These are phyloP conservation scores for Pseudoatta argentina DNA, from an alignment of 1,140 invertebrate species.

Conservation along the genomic window DNA sequence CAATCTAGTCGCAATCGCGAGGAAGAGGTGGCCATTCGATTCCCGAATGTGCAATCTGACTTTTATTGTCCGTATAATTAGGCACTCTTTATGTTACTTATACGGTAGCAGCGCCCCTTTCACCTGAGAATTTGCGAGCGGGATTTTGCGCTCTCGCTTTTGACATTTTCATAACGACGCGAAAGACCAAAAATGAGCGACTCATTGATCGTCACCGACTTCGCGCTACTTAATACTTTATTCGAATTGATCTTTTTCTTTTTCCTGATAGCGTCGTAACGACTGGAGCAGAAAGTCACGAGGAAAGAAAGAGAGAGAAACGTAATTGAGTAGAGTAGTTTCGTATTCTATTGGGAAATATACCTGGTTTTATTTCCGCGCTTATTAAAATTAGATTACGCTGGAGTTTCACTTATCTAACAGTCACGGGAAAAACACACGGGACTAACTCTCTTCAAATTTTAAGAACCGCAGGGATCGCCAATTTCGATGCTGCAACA, in stretches of 20 bases:
- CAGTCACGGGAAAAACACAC: background rate
- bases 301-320: background rate
- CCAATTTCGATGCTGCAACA: background rate
- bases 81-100: background rate
- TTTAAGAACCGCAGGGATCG: constrained; percentile 16
- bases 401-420: constrained; percentile 2
- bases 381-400: constrained; percentile 37
- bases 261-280: background rate
- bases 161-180: constrained; percentile 40
- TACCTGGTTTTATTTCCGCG: constrained; percentile 10
- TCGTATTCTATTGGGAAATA: constrained; percentile 19
- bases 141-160: constrained; percentile 18
- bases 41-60: constrained; percentile 6
- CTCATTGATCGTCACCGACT: constrained; percentile 18
- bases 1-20: background rate
- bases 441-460: background rate
- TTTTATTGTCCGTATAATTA: constrained; percentile 41
- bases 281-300: background rate
- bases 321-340: constrained; percentile 27
- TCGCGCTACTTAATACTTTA: background rate
- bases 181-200: background rate
- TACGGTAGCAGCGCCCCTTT: constrained; percentile 3
- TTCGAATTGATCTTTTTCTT: background rate
- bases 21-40: constrained; percentile 26
- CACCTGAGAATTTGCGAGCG: constrained; percentile 13